Conservation (phyloP, 2,113 vertebrate species). For the Astatotilapia flaviijosephi region DNA sequence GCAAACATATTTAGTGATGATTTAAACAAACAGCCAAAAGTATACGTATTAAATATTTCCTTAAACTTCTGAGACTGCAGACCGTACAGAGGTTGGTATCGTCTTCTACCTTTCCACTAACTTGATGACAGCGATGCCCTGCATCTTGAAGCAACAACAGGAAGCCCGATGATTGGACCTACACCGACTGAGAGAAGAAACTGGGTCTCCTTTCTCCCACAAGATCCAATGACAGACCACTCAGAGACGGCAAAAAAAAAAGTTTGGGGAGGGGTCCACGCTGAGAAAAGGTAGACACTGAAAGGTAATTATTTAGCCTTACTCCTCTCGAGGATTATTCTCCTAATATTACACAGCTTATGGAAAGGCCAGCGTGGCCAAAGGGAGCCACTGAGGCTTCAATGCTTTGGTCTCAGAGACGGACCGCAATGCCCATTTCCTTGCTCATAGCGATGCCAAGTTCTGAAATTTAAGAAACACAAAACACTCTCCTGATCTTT, state of each 20-base stretch:
- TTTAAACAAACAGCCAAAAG: not conserved
- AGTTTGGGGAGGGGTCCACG: constrained; percentile 45
- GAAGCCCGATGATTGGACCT: constrained; percentile 30
- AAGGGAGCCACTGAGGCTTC: constrained; percentile 25
- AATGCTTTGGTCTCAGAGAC: constrained; percentile 39
- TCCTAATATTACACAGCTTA: constrained; percentile 76
- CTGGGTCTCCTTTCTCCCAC: constrained; percentile 63
- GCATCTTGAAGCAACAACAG: constrained; percentile 40
- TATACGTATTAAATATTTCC: not conserved
- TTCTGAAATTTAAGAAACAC: not conserved
- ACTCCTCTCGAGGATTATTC: constrained; percentile 69
- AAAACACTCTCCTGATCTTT: not conserved
- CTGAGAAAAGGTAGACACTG: constrained; percentile 42
- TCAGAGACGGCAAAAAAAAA: constrained; percentile 32
- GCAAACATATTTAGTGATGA: not conserved
- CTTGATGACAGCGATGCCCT: constrained; percentile 60
- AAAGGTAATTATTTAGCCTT: constrained; percentile 48
- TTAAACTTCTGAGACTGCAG: not conserved
- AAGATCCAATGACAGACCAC: constrained; percentile 68
- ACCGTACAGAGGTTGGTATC: not conserved
- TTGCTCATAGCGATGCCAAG: not conserved
- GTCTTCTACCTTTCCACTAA: not conserved
- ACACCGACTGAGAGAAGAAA: constrained; percentile 39
- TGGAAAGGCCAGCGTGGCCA: constrained; percentile 44
- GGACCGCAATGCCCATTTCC: not conserved